A percentile compares a stretch with the other conserved stretches of the same genome.
phyloP scores from a whole-genome alignment of 92 coral and sea anemone species.

The Bergia puertoricense region DNA sequence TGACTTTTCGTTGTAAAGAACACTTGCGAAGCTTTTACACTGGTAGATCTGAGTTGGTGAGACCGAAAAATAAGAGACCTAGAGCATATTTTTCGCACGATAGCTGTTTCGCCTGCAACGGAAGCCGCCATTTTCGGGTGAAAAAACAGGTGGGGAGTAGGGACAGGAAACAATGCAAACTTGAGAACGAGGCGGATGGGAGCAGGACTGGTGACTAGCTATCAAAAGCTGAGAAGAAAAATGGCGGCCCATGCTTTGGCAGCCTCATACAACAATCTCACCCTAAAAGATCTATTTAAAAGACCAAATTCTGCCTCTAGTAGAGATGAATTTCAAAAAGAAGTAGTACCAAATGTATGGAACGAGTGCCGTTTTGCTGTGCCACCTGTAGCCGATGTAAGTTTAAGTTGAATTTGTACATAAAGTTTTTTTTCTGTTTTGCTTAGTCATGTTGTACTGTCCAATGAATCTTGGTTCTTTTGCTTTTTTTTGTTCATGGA shows the following conservation, averaged over 20 bases:
- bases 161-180: neutral
- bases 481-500: neutral
- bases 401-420: slow-evolving; percentile 28
- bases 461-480: neutral
- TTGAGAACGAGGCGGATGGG: neutral
- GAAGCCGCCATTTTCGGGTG: slow-evolving; percentile 30
- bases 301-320: slow-evolving; percentile 51
- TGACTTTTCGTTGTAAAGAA: slow-evolving; percentile 25
- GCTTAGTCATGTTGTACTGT: slow-evolving; percentile 59
- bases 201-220: slow-evolving; percentile 24
- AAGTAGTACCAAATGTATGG: slow-evolving; percentile 57
- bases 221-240: slow-evolving; percentile 10
- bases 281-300: slow-evolving; percentile 77
- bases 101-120: neutral
- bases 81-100: neutral
- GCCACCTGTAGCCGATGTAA: slow-evolving; percentile 92
- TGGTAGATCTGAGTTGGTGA: neutral
- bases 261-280: slow-evolving; percentile 60
- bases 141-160: neutral
- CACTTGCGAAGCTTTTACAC: neutral
- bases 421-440: neutral
- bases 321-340: slow-evolving; percentile 56
- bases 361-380: slow-evolving; percentile 80
- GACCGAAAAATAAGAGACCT: neutral
- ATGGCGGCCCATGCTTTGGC: slow-evolving; percentile 89